phyloP scores from a whole-genome alignment of 2,888 invertebrate genomes.

The Ariolimax columbianus region DNA sequence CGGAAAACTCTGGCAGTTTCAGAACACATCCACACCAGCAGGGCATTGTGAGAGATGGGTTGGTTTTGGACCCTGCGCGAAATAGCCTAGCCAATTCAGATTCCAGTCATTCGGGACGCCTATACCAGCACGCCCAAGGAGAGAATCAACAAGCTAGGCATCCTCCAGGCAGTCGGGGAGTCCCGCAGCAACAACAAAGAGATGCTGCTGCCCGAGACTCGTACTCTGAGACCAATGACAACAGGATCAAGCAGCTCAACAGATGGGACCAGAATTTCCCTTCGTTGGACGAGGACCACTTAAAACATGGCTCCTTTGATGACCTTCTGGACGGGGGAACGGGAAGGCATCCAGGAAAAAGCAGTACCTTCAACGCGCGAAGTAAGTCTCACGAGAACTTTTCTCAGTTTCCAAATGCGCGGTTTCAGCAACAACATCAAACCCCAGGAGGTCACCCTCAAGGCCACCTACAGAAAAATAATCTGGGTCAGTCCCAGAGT shows the following conservation, averaged over 20 bases:
- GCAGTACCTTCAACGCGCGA: conserved; percentile 33
- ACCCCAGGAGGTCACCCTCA: background rate
- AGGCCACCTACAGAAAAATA: background rate
- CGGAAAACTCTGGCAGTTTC: background rate
- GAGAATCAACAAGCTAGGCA: conserved; percentile 26
- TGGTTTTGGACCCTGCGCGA: conserved; percentile 41
- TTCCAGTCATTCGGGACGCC: conserved; percentile 20
- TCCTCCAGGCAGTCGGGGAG: background rate
- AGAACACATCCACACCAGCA: background rate
- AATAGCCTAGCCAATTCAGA: conserved; percentile 47
- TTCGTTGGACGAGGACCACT: background rate
- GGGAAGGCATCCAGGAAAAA: background rate
- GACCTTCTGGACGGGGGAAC: conserved; percentile 31
- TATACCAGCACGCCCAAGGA: conserved; percentile 11
- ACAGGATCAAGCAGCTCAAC: conserved; percentile 35
- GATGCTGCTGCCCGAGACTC: conserved; percentile 25
- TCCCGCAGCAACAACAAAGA: conserved; percentile 9
- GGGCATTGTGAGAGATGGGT: conserved; percentile 39
- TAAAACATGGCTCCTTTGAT: conserved; percentile 44
- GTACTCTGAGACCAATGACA: conserved; percentile 31
- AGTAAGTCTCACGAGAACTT: conserved; percentile 52
- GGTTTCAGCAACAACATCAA: background rate
- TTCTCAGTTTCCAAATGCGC: conserved; percentile 2
- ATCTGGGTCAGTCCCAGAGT: background rate
- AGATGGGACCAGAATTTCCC: conserved; percentile 48